phyloP scores from a whole-genome alignment of 2,888 invertebrate genomes.

The Dromius quadrimaculatus region DNA sequence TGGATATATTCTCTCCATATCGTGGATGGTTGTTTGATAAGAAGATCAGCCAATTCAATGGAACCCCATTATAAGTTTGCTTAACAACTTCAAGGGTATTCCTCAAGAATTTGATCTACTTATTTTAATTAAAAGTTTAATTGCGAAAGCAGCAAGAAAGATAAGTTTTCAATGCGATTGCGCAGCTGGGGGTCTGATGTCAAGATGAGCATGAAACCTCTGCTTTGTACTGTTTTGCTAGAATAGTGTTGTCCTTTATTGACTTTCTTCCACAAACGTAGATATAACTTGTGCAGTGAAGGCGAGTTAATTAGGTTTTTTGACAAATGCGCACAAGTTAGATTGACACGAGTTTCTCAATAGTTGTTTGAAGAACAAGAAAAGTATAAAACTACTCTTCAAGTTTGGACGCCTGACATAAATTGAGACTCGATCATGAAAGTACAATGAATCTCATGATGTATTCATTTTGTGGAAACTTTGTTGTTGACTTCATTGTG shows the following conservation, averaged over 20 bases:
- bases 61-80: constrained; percentile 48
- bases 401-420: no score
- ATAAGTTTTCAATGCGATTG: constrained; percentile 20
- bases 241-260: constrained; percentile 28
- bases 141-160: constrained; percentile 43
- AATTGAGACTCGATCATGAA: no score
- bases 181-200: not conserved
- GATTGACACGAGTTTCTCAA: no score
- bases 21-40: no score
- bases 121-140: constrained; percentile 52
- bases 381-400: no score
- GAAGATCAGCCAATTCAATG: no score
- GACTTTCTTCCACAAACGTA: constrained; percentile 11
- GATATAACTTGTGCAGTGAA: constrained; percentile 13
- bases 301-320: constrained; percentile 22
- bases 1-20: no score
- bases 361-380: no score
- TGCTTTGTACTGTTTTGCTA: constrained; percentile 22
- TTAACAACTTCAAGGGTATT: constrained; percentile 49
- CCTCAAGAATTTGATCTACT: constrained; percentile 51
- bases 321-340: constrained; percentile 1
- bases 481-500: no score
- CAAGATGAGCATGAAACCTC: no score
- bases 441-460: no score
- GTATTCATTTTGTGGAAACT: no score